These are phyloP conservation scores for Leucania comma DNA, from an alignment of 2,888 invertebrate species.

Conservation along the genomic window DNA sequence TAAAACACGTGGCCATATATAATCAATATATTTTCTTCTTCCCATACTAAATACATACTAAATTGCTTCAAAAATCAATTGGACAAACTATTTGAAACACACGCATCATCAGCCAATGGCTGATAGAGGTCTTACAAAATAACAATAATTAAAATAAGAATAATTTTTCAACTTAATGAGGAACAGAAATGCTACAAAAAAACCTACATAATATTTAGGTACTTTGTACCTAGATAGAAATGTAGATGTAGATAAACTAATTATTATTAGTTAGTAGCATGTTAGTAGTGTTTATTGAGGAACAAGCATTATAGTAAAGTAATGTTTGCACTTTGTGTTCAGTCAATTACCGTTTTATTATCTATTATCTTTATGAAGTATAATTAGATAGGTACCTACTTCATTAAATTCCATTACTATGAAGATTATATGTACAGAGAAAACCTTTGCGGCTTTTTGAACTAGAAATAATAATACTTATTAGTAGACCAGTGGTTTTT, in stretches of 20 bases:
- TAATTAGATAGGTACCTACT: conserved; percentile 3
- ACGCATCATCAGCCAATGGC: too few species aligned
- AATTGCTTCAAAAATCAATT: too few species aligned
- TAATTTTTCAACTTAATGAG: too few species aligned
- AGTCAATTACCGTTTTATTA: conserved; percentile 33
- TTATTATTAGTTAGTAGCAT: too few species aligned
- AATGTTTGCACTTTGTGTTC: conserved; percentile 31
- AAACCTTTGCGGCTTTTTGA: conserved; percentile 9
- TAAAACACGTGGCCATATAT: too few species aligned
- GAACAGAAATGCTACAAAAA: background rate
- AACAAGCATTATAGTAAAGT: conserved; percentile 11
- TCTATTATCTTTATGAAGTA: conserved; percentile 7
- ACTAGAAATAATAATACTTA: background rate
- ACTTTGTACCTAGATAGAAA: background rate
- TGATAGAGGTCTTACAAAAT: too few species aligned
- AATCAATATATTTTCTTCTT: background rate
- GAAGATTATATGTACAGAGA: background rate
- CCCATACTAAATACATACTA: too few species aligned
- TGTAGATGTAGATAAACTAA: conserved; percentile 4
- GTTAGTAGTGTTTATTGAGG: conserved; percentile 17
- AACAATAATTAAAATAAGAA: too few species aligned
- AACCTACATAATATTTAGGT: background rate
- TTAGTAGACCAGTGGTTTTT: too few species aligned
- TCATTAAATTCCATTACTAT: background rate
- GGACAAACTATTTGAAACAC: too few species aligned